These are phyloP conservation scores for Tenthredo livida DNA, from an alignment of 2,888 invertebrate genomes.

Conservation along the genomic window DNA sequence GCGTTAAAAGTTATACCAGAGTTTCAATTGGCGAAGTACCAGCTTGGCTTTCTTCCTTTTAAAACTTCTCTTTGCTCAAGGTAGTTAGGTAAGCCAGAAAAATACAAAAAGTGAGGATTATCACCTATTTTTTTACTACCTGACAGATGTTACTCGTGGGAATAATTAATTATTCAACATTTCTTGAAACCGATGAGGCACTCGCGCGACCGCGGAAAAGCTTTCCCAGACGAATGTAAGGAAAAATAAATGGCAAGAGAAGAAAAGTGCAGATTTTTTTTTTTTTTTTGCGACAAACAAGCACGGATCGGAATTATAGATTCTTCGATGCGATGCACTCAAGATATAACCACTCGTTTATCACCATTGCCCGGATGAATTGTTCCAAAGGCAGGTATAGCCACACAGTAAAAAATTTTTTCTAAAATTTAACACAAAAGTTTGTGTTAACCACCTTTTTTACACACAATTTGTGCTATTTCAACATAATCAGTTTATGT, in stretches of 20 bases:
- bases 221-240: neutral
- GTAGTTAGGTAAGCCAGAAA: neutral
- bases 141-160: constrained; percentile 36
- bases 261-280: neutral
- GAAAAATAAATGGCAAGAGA: neutral
- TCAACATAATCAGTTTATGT: no score
- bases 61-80: neutral
- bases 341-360: neutral
- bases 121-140: constrained; percentile 10
- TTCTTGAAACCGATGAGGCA: neutral
- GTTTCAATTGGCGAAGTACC: constrained; percentile 34
- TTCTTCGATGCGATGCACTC: neutral
- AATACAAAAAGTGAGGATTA: constrained; percentile 36
- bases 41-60: neutral
- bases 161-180: constrained; percentile 24
- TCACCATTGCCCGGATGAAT: neutral
- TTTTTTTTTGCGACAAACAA: neutral
- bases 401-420: no score
- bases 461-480: no score
- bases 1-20: constrained; percentile 11
- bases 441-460: no score
- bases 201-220: neutral
- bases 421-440: no score
- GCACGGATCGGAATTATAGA: neutral
- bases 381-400: neutral